Evolutionary conservation across 2,888 invertebrate genomes (phyloP).

Genomic region (Patella pellucida): DNA sequence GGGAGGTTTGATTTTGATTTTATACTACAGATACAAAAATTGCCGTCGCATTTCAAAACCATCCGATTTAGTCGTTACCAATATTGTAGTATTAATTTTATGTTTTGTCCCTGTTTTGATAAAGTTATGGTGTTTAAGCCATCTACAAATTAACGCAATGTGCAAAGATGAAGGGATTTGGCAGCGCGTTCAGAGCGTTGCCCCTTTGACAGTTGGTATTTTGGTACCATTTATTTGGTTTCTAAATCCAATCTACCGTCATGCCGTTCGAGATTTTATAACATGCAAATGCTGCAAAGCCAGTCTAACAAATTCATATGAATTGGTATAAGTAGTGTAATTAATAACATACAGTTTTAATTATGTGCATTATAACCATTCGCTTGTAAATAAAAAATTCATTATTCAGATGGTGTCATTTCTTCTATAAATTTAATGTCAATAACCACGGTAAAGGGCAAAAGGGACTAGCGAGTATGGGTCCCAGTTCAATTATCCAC

Average conservation of each 20-base stretch:
- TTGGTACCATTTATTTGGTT: slow-evolving; percentile 2
- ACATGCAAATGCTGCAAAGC: background rate
- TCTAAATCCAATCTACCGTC: background rate
- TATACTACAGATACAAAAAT: background rate
- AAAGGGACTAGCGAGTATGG: too few species aligned
- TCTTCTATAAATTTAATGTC: too few species aligned
- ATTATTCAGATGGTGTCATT: too few species aligned
- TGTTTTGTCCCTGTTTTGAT: background rate
- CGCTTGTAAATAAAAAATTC: too few species aligned
- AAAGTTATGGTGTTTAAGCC: background rate
- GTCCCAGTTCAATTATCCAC: too few species aligned
- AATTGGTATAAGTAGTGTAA: background rate
- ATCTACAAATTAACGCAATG: too few species aligned
- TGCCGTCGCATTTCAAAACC: background rate
- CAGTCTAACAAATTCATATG: background rate
- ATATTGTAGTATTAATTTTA: background rate
- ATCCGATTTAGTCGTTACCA: background rate
- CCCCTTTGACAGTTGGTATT: background rate
- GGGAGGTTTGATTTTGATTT: background rate
- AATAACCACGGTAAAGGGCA: too few species aligned
- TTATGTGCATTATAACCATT: too few species aligned
- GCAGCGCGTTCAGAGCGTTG: background rate
- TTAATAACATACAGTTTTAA: too few species aligned
- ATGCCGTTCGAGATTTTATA: background rate
- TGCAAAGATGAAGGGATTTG: background rate